Conservation (phyloP, 2,113 vertebrate genomes). For the Hemicordylus capensis region DNA sequence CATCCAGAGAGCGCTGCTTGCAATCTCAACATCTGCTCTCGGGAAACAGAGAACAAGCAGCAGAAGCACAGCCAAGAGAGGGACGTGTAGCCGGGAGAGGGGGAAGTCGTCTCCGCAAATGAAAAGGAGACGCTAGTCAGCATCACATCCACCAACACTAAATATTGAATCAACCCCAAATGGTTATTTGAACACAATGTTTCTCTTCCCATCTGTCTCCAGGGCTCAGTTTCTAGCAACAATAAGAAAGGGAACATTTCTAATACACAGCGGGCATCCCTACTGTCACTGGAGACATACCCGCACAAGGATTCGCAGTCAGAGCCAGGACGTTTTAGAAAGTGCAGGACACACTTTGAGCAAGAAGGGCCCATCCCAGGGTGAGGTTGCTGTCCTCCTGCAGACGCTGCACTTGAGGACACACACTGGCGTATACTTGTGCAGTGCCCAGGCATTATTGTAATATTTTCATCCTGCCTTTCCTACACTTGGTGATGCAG, state of each 20-base stretch:
- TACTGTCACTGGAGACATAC: slow-evolving; percentile 5
- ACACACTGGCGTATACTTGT: not conserved
- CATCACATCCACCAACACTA: slow-evolving; percentile 56
- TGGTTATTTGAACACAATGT: slow-evolving; percentile 49
- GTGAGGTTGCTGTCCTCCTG: not conserved
- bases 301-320: slow-evolving; percentile 24
- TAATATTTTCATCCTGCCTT: no score
- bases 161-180: slow-evolving; percentile 52
- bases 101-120: not conserved
- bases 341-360: slow-evolving; percentile 18
- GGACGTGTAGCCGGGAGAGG: not conserved
- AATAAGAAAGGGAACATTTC: slow-evolving; percentile 3
- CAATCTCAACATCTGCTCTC: slow-evolving; percentile 41
- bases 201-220: slow-evolving; percentile 52
- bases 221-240: slow-evolving; percentile 45
- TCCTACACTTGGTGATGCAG: no score
- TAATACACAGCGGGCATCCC: slow-evolving; percentile 27
- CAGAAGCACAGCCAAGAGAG: slow-evolving; percentile 17
- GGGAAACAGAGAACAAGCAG: slow-evolving; percentile 44
- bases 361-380: not conserved
- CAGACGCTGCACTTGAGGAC: no score
- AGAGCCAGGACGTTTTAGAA: slow-evolving; percentile 51
- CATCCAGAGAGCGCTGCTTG: slow-evolving; percentile 40
- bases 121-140: slow-evolving; percentile 30
- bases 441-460: no score